Conservation (phyloP, 2,113 vertebrate genomes). For the Tiliqua scincoides region DNA sequence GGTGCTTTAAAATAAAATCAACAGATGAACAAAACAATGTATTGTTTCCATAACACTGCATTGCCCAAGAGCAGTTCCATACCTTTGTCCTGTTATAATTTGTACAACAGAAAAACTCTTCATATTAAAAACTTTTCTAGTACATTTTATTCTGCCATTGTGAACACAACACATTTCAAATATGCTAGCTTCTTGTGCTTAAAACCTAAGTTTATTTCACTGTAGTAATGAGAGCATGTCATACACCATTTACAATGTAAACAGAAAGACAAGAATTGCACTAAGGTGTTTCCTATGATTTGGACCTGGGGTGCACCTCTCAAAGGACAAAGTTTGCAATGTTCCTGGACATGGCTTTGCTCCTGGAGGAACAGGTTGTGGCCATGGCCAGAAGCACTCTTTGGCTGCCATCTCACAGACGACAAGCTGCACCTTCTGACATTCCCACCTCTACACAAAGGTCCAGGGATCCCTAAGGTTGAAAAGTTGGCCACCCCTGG, state of each 20-base stretch:
- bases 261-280: neutral
- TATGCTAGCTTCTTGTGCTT: neutral
- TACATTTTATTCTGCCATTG: neutral
- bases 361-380: no score
- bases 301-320: neutral
- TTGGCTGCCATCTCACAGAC: no score
- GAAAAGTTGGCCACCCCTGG: no score
- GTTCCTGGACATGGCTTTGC: no score
- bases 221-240: neutral
- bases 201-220: neutral
- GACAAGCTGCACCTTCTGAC: no score
- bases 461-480: no score
- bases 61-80: conserved; percentile 9
- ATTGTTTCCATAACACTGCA: conserved; percentile 12
- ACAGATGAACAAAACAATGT: conserved; percentile 33
- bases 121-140: neutral
- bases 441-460: no score
- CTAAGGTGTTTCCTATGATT: neutral
- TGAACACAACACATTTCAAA: neutral
- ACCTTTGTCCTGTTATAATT: neutral
- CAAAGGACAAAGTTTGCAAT: no score
- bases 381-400: no score
- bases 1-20: conserved; percentile 66
- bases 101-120: neutral
- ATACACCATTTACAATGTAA: neutral